phyloP scores from a whole-genome alignment of 2,797 vertebrate species.

The Esox lucius region DNA sequence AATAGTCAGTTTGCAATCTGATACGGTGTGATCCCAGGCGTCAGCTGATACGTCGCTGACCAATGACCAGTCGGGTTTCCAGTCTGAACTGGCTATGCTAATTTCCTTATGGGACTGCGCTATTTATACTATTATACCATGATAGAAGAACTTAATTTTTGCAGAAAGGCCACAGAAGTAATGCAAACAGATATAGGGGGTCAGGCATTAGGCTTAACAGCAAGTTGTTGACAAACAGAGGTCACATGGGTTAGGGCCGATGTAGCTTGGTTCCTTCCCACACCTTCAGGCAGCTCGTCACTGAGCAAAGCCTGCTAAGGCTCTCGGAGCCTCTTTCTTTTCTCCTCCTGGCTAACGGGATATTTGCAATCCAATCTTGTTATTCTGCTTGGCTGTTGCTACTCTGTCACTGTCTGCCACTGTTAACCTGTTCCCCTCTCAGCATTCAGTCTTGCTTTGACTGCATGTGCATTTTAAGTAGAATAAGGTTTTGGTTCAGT shows the following conservation, averaged over 20 bases:
- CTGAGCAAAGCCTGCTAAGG: constrained; percentile 64
- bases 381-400: constrained; percentile 54
- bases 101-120: too few relatives aligned
- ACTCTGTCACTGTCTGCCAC: constrained; percentile 43
- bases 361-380: constrained; percentile 78
- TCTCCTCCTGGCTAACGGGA: constrained; percentile 25
- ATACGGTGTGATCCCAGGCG: too few relatives aligned
- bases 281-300: constrained; percentile 36
- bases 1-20: too few relatives aligned
- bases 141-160: neutral
- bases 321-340: constrained; percentile 34
- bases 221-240: constrained; percentile 31
- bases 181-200: neutral
- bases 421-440: constrained; percentile 4
- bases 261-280: constrained; percentile 24
- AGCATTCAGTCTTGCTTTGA: neutral
- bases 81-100: too few relatives aligned
- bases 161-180: neutral
- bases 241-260: constrained; percentile 22
- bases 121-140: neutral
- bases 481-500: neutral
- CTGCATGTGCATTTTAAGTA: neutral
- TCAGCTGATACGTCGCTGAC: too few relatives aligned
- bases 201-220: neutral
- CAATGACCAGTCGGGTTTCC: too few relatives aligned